A percentile compares a stretch with the other conserved stretches of the same genome.
Evolutionary conservation across 2,888 invertebrate species (phyloP).

Genomic region (Ophion slaviceki): DNA sequence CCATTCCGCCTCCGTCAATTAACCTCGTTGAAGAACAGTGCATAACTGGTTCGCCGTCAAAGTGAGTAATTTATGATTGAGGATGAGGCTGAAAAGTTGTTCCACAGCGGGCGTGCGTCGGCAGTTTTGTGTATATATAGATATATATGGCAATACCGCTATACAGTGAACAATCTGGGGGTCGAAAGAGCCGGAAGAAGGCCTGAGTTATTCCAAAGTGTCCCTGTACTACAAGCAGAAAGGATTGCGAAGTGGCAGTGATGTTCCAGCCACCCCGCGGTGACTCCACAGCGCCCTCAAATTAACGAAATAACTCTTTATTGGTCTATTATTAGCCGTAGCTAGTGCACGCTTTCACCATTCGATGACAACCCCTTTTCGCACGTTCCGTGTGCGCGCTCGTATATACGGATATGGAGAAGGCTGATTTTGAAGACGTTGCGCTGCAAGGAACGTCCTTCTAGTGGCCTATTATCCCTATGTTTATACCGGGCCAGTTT

Average conservation of each 20-base stretch:
- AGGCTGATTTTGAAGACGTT: background rate
- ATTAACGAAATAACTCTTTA: constrained; percentile 77
- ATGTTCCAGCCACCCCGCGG: constrained; percentile 58
- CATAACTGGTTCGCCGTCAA: constrained; percentile 71
- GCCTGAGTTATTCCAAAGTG: constrained; percentile 54
- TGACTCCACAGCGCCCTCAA: constrained; percentile 68
- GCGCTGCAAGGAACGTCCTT: too few relatives aligned
- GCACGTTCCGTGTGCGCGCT: constrained; percentile 15
- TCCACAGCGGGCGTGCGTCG: constrained; percentile 59
- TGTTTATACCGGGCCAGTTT: too few relatives aligned
- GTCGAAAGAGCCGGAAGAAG: constrained; percentile 38
- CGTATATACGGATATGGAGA: constrained; percentile 8
- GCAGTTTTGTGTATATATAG: constrained; percentile 6
- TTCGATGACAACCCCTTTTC: constrained; percentile 57
- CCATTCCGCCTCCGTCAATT: constrained; percentile 63
- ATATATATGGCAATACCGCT: background rate
- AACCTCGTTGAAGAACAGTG: constrained; percentile 58
- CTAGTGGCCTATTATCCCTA: too few relatives aligned
- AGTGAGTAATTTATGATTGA: constrained; percentile 72
- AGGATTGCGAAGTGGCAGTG: constrained; percentile 53
- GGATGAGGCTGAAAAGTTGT: constrained; percentile 56
- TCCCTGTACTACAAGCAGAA: constrained; percentile 33
- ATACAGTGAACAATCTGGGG: background rate
- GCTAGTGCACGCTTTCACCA: constrained; percentile 65
- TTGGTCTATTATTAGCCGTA: constrained; percentile 75